Evolutionary conservation across 1,140 invertebrate genomes (phyloP), one percentile per base, ranked within the genome.

Genomic region (Apis laboriosa): DNA sequence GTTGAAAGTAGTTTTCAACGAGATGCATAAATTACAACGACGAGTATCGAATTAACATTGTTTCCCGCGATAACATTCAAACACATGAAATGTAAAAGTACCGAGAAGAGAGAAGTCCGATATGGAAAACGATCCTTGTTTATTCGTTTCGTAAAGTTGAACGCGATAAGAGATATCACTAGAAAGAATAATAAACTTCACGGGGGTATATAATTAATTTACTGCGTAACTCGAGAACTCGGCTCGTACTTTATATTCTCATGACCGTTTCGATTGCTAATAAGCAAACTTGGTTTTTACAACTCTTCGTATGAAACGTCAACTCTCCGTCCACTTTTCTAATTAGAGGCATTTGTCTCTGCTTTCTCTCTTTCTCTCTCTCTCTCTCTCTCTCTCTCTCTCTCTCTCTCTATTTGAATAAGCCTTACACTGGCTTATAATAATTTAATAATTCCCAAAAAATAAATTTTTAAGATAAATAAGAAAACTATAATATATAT

Each of bases 181-280:
- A 8, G 24, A 2, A 63, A 70, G 49, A 49, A 61, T 51, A 75
- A 63, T 75, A 21, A 56, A 75, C 55, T 58, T 77, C 74, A 9
- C 43, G 9, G 5, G 34, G 34, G 15, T 1, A 43, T n/a, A 53
- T 55, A 77, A 66, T 77, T 55, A 55, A 77, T 64, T n/a, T 11
- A 55, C 61, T 9, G n/a, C 28, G 19, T 66, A 34, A 66, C 49
- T 9, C 51, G 75, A 66, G 61, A 77, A 77, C 19, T 8, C 34
- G 21, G 66, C 19, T 8, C 34, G 21, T 58, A 51, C 15, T 28
- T 73, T 19, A 1, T 13, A 21, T 49, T 70, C 24, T 19, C 43
- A 17, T 24, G 24, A 28, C 55, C 17, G 19, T 19, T 61, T 21
- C 56, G n/a, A 71, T 71, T 60, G 17, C 17, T 79, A 61, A 79